These are phyloP conservation scores for Mylabris sibirica DNA, from an alignment of 2,888 invertebrate species.

Conservation along the genomic window DNA sequence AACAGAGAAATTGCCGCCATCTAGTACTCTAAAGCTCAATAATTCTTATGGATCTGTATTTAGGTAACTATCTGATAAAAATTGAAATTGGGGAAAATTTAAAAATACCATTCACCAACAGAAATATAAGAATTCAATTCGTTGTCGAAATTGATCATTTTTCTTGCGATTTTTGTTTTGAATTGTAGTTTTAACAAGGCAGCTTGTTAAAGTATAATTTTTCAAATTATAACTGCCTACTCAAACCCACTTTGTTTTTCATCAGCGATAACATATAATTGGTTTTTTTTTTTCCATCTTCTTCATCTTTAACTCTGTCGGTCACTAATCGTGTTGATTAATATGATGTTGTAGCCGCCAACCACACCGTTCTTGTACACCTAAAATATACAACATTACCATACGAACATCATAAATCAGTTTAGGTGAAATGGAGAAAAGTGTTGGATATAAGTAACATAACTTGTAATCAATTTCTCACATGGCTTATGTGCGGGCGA, in stretches of 20 bases:
- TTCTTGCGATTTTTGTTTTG: neutral
- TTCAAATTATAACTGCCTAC: slow-evolving; percentile 22
- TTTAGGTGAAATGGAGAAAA: slow-evolving; percentile 37
- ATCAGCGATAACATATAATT: slow-evolving; percentile 32
- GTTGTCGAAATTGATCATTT: neutral
- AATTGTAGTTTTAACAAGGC: neutral
- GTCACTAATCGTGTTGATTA: slow-evolving; percentile 37
- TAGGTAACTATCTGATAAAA: neutral
- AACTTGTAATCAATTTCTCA: slow-evolving; percentile 57
- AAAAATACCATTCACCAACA: too few species aligned
- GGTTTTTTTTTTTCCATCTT: slow-evolving; percentile 23
- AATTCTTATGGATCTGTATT: neutral
- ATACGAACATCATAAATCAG: slow-evolving; percentile 51
- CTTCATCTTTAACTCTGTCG: slow-evolving; percentile 16
- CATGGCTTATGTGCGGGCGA: slow-evolving; percentile 45
- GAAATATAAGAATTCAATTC: neutral
- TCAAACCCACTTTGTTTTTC: neutral
- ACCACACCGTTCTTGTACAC: slow-evolving; percentile 34
- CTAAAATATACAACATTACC: slow-evolving; percentile 54
- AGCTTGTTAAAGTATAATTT: slow-evolving; percentile 36
- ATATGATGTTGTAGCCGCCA: slow-evolving; percentile 39
- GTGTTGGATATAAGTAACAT: slow-evolving; percentile 43
- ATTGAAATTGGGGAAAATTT: neutral
- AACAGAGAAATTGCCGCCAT: neutral
- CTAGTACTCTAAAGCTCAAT: neutral